phyloP scores from a whole-genome alignment of 2,113 vertebrate genomes.

The Pleuronectes platessa region DNA sequence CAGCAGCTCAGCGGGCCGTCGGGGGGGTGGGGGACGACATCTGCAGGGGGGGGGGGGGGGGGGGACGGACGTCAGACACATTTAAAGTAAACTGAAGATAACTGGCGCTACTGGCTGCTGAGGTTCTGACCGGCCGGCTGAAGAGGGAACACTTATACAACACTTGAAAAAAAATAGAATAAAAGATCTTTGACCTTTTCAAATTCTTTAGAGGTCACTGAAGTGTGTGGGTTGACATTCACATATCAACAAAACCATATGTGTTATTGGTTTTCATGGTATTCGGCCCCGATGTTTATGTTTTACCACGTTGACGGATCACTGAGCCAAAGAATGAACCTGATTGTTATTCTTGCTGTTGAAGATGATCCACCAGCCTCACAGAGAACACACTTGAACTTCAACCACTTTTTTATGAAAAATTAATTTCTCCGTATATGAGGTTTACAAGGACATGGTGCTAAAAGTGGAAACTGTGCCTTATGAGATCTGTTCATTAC shows the following conservation, averaged over 20 bases:
- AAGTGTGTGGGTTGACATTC: no score
- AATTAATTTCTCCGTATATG: no score
- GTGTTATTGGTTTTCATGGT: neutral
- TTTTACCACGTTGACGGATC: neutral
- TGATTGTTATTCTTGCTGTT: neutral
- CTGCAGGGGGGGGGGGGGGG: conserved; percentile 17
- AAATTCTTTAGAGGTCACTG: neutral
- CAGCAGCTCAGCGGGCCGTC: conserved; percentile 14
- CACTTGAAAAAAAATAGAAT: neutral
- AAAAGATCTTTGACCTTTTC: neutral
- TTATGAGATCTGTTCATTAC: no score
- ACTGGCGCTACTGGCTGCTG: neutral
- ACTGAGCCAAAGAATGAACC: neutral
- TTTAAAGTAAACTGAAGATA: conserved; percentile 20
- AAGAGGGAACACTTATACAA: neutral
- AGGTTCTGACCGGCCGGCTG: neutral
- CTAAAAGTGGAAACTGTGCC: no score
- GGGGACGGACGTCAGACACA: conserved; percentile 12
- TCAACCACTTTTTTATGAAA: no score
- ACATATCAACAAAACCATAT: no score
- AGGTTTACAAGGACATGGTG: no score
- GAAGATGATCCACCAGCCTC: no score
- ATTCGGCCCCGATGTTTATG: neutral
- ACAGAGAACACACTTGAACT: no score
- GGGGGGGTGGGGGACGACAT: conserved; percentile 59